Base-by-base conservation (phyloP, 2,797 vertebrate species). In the Falco biarmicus region DNA sequence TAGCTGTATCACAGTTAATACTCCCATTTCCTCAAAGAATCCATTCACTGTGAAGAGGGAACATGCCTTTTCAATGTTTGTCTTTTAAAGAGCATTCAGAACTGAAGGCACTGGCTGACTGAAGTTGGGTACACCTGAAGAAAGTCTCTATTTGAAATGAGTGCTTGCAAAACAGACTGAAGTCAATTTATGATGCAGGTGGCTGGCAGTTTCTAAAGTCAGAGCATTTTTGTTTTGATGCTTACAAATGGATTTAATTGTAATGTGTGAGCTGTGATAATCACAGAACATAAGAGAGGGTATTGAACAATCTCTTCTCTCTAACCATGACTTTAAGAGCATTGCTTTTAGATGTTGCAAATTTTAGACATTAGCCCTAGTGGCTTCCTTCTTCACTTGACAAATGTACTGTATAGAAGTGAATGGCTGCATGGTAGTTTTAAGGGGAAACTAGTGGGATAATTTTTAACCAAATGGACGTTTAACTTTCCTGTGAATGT, bases 11-110 rank as follows among this genome's bases (percentile, higher is more conserved):
- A 73, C 65, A 92, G 84, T 93, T 93, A 92, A 93, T 94, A 63
- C 79, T 91, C 84, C 82, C 76, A 79, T 91, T 94, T 94, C 92
- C 95, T 93, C 87, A 89, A 80, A 94, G 81, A 92, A 95, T 75
- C 75, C 81, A 47, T 87, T 89, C 81, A 70, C 71, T 75, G 69
- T 15, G n/a, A 75, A 22, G 87, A 94, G 89, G 88, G 47, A 89
- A 37, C 24, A 16, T 61, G 18, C 34, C 75, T 89, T 76, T 70
- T 39, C 86, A 70, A 37, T n/a, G 28, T 29, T 32, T 10, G 4
- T 63, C 64, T 87, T 93, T 87, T 64, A 26, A 61, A 87, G 74
- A 81, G 50, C 61, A 21, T 60, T 93, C n/a, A 1, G 3, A 84
- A 71, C 77, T 11, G n/a, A 53, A 87, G 63, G 41, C 4, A 4